Evolutionary conservation across 2,888 invertebrate species (phyloP).

Genomic region (Rhabditophanes sp.): DNA sequence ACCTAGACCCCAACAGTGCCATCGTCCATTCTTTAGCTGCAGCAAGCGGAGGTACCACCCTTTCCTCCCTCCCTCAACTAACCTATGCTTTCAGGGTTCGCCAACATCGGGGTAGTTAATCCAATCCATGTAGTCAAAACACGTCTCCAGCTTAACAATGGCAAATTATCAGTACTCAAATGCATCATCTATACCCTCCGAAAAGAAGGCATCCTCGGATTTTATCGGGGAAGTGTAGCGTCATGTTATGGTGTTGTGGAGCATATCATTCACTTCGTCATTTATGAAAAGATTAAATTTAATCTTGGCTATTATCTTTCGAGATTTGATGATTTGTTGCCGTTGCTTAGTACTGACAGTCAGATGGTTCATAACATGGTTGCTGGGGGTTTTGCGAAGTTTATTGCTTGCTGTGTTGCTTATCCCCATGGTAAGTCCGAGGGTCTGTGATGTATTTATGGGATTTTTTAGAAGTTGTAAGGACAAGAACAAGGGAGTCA

Average conservation of each 20-base stretch:
- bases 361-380: no score
- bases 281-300: constrained; percentile 98
- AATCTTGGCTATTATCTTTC: no score
- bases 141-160: constrained; percentile 75
- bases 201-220: constrained; percentile 62
- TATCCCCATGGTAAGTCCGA: constrained; percentile 74
- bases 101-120: constrained; percentile 85
- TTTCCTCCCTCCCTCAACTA: no score
- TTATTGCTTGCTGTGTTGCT: constrained; percentile 69
- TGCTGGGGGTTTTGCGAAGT: constrained; percentile 88
- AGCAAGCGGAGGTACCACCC: constrained; percentile 62
- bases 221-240: constrained; percentile 57
- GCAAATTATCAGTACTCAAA: constrained; percentile 20
- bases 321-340: no score
- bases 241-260: no score
- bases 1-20: constrained; percentile 64
- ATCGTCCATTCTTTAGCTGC: constrained; percentile 84
- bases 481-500: constrained; percentile 86
- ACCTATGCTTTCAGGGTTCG: constrained; percentile 68
- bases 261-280: constrained; percentile 95
- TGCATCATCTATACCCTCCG: constrained; percentile 46
- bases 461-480: constrained; percentile 69
- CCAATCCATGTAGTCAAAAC: constrained; percentile 99
- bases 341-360: no score
- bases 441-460: no score